Base-by-base conservation (phyloP, 2,888 invertebrate genomes). In the Plagodis dolabraria region DNA sequence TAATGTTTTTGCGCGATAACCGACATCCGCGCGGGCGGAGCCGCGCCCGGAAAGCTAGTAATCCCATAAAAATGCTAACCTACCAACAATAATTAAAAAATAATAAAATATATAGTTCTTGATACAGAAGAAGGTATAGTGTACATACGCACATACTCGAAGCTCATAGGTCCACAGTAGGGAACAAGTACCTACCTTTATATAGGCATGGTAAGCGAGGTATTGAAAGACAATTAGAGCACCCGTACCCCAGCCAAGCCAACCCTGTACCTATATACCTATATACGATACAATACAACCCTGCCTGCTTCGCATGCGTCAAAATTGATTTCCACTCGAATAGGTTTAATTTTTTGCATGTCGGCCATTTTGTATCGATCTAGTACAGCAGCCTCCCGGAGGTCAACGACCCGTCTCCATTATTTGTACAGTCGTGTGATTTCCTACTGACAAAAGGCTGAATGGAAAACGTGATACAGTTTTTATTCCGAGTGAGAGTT, bases 351-450 rank as follows among this genome's bases (percentile, higher is more conserved):
- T 61, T 60, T 61, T 64, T 64, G 61, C 58, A 61, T 59, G 56
- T 57, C 60, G 38, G 60, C 62, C 60, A 60, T 57, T 40, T 53
- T 57, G 50, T 68, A 68, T 68, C 53, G 68, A 66, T 56, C 62
- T 60, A 43, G 57, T 51, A 55, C 57, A 43, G 57, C 53, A 55
- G 59, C 53, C 51, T 38, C 34, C 43, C 40, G 40, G 53, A 48
- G 67, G 56, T 68, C 63, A 61, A 43, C 51, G 68, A 49, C 68
- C 47, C 49, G 45, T 43, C 58, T 57, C 51, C 35, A 52, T 55
- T 63, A 62, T 65, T 60, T 51, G 64, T 65, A 53, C 64, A 67
- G 64, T 65, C 59, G 62, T 52, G 64, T 62, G 56, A 67, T 68
- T 66, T 70, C 53, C 34, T 52, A 62, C 61, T 53, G 60, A 64